A percentile compares a stretch with the other conserved stretches of the same genome.
Conservation (phyloP, 1,140 invertebrate genomes). For the Macrobrachium rosenbergii region DNA sequence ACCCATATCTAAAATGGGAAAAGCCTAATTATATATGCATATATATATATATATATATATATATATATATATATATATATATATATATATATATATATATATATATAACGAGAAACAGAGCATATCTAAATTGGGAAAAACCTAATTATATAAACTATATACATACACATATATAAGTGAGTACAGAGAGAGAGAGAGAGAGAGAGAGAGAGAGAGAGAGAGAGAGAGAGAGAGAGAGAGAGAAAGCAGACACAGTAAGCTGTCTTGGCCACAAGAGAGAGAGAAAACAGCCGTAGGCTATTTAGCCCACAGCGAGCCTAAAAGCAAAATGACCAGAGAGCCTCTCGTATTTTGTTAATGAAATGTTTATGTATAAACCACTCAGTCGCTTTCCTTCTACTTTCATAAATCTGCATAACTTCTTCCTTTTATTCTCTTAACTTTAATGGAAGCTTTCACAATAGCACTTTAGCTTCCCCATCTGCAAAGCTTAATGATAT, state of each 20-base stretch:
- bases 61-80: slow-evolving; percentile 30
- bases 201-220: too few relatives aligned
- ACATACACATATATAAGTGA: slow-evolving; percentile 25
- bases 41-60: not conserved
- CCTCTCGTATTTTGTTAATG: not conserved
- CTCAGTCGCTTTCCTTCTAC: not conserved
- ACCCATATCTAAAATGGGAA: too few relatives aligned
- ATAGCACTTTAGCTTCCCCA: too few relatives aligned
- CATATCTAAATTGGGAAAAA: too few relatives aligned
- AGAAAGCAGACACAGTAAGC: too few relatives aligned
- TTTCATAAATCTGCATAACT: not conserved
- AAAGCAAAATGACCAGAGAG: too few relatives aligned
- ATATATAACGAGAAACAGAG: not conserved
- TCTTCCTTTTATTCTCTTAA: not conserved
- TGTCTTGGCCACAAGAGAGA: not conserved
- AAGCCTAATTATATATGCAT: not conserved
- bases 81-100: not conserved
- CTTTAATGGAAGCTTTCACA: too few relatives aligned
- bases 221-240: too few relatives aligned
- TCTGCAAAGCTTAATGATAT: not conserved
- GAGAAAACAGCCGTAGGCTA: not conserved
- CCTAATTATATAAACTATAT: not conserved
- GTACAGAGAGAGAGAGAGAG: not conserved
- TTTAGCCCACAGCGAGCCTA: not conserved
- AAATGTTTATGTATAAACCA: not conserved